Conservation (phyloP, 2,113 vertebrate species). For the Boleophthalmus pectinirostris region DNA sequence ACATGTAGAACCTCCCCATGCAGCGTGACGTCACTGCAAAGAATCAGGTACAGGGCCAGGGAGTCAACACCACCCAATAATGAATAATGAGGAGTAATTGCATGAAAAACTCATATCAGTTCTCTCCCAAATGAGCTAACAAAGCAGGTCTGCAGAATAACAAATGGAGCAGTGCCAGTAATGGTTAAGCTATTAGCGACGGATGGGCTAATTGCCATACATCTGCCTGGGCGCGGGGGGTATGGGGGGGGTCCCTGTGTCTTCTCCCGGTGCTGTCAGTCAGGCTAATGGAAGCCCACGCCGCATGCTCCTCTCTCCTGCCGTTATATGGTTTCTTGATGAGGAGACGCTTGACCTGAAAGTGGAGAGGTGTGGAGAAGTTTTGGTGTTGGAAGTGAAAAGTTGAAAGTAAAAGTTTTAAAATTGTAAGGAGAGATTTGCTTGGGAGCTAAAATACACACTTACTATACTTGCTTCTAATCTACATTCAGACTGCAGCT, state of each 20-base stretch:
- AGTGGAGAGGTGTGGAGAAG: slow-evolving; percentile 17
- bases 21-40: no score
- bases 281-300: slow-evolving; percentile 57
- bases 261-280: slow-evolving; percentile 60
- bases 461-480: no score
- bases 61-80: slow-evolving; percentile 50
- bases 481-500: no score
- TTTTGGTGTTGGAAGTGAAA: slow-evolving; percentile 12
- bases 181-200: slow-evolving; percentile 64
- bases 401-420: background rate
- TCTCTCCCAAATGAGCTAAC: slow-evolving; percentile 65
- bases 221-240: slow-evolving; percentile 65
- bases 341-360: slow-evolving; percentile 50
- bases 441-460: no score
- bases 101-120: slow-evolving; percentile 67
- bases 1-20: no score
- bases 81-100: slow-evolving; percentile 67
- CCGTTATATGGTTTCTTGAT: slow-evolving; percentile 50
- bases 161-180: slow-evolving; percentile 62
- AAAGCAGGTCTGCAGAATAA: slow-evolving; percentile 66
- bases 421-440: background rate
- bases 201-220: slow-evolving; percentile 72
- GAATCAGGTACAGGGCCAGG: no score
- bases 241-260: slow-evolving; percentile 47
- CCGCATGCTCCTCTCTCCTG: slow-evolving; percentile 38